phyloP scores from a whole-genome alignment of 2,888 invertebrate species.

The Pteria penguin region DNA sequence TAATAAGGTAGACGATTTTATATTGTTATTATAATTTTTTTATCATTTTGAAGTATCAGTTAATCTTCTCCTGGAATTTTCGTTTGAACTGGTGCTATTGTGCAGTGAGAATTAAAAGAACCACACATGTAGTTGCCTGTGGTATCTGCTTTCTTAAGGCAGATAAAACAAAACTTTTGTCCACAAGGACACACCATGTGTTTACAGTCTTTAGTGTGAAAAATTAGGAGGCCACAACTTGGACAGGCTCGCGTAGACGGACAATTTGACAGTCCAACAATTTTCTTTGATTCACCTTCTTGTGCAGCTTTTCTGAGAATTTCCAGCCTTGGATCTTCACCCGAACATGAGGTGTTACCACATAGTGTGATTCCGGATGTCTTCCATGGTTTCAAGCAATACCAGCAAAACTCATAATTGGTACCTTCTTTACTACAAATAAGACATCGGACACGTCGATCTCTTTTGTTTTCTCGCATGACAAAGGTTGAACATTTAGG shows the following conservation, averaged over 20 bases:
- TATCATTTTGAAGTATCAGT: too few relatives aligned
- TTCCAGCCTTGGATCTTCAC: slow-evolving; percentile 51
- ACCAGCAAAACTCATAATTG: slow-evolving; percentile 58
- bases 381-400: slow-evolving; percentile 51
- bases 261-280: slow-evolving; percentile 50
- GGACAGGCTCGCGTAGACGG: slow-evolving; percentile 54
- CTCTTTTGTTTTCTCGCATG: slow-evolving; percentile 39
- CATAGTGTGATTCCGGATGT: slow-evolving; percentile 33
- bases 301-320: slow-evolving; percentile 42
- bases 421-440: slow-evolving; percentile 38
- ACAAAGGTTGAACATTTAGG: slow-evolving; percentile 49
- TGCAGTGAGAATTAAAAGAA: background rate
- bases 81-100: background rate
- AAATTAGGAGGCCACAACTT: slow-evolving; percentile 52
- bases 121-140: background rate
- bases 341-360: slow-evolving; percentile 50
- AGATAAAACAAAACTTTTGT: background rate
- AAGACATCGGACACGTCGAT: too few relatives aligned
- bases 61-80: too few relatives aligned
- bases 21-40: too few relatives aligned
- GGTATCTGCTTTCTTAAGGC: background rate
- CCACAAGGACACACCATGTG: slow-evolving; percentile 51
- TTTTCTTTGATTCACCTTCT: too few relatives aligned
- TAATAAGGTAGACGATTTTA: too few relatives aligned
- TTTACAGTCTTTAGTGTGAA: slow-evolving; percentile 56